Conservation (phyloP, 2,888 invertebrate genomes). For the Pammene aurita region DNA sequence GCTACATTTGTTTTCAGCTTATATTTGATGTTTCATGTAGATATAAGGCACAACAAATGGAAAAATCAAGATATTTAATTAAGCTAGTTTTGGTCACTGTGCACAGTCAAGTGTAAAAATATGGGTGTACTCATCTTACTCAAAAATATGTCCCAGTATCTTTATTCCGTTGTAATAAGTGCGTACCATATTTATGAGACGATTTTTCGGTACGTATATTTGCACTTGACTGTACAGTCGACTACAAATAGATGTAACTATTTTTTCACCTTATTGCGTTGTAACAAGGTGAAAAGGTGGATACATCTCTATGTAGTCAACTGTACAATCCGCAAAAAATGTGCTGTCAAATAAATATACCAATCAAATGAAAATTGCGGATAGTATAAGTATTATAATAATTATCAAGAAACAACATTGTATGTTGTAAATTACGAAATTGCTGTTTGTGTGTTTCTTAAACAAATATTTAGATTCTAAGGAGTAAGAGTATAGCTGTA, state of each 20-base stretch:
- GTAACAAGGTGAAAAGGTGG: no score
- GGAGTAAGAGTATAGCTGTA: conserved; percentile 30
- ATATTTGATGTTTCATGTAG: conserved; percentile 6
- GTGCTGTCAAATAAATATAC: background rate
- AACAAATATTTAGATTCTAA: background rate
- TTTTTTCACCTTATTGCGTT: no score
- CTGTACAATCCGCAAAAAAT: background rate
- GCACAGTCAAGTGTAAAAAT: no score
- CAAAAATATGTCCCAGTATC: no score
- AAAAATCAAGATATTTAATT: background rate
- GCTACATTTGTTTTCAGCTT: background rate
- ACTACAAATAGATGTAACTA: no score
- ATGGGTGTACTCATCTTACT: no score
- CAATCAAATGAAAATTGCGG: background rate
- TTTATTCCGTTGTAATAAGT: no score
- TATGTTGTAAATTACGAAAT: background rate
- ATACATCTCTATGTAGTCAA: no score
- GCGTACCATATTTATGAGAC: no score
- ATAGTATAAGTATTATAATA: background rate
- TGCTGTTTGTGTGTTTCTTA: background rate
- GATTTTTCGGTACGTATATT: no score
- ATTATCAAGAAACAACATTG: conserved; percentile 1
- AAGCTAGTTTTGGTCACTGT: background rate
- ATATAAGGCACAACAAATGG: background rate
- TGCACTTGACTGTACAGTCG: no score